A percentile compares a stretch with the other conserved stretches of the same genome.
These are phyloP conservation scores for Microplitis demolitor DNA, from an alignment of 1,140 invertebrate species.

Conservation along the genomic window DNA sequence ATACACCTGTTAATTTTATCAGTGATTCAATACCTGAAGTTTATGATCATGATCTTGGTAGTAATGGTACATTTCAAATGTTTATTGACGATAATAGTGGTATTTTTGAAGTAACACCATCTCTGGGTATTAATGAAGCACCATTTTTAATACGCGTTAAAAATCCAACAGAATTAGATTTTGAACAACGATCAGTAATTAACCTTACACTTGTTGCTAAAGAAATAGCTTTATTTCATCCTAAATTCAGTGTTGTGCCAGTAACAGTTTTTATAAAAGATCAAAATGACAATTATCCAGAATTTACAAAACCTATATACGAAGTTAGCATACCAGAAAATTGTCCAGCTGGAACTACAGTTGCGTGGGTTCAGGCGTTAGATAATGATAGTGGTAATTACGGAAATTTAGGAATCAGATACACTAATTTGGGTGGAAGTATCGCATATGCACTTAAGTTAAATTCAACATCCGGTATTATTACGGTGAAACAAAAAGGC, in stretches of 20 bases:
- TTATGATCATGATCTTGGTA: conserved; percentile 91
- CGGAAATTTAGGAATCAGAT: conserved; percentile 85
- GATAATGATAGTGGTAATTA: conserved; percentile 86
- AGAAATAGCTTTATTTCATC: conserved; percentile 75
- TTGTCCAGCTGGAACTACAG: conserved; percentile 77
- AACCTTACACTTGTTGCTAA: conserved; percentile 87
- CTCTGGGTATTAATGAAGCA: conserved; percentile 87
- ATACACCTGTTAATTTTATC: conserved; percentile 87
- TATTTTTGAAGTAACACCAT: conserved; percentile 89
- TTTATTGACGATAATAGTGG: conserved; percentile 79
- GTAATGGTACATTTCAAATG: conserved; percentile 89
- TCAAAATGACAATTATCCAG: conserved; percentile 93
- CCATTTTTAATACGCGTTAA: conserved; percentile 90
- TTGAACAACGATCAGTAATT: conserved; percentile 77
- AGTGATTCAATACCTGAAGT: conserved; percentile 83
- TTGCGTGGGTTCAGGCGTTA: conserved; percentile 81
- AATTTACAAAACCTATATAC: conserved; percentile 80
- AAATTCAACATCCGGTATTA: conserved; percentile 79
- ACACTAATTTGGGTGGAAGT: conserved; percentile 79
- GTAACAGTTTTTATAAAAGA: conserved; percentile 87
- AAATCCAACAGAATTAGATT: conserved; percentile 82
- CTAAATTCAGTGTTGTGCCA: conserved; percentile 80
- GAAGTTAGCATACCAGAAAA: conserved; percentile 84
- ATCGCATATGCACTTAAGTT: conserved; percentile 84
- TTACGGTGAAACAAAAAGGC: conserved; percentile 78